Percentiles rank a stretch among this genome's conserved stretches.
Evolutionary conservation across 2,888 invertebrate genomes (phyloP).

Genomic region (Rhaphigaster nebulosa): DNA sequence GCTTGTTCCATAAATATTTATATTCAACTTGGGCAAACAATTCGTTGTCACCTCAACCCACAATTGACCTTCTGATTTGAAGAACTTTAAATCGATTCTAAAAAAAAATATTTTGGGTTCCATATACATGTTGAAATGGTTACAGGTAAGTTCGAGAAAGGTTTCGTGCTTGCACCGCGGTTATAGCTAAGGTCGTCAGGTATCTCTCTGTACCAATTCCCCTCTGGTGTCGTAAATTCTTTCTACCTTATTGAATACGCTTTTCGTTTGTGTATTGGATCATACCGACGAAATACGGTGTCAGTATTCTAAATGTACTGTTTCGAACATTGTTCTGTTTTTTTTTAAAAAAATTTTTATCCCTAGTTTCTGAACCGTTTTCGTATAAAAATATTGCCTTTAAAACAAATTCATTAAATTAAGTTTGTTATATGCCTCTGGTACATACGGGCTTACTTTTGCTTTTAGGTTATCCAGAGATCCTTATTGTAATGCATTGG

Average conservation of each 20-base stretch:
- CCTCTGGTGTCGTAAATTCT: background rate
- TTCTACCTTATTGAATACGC: background rate
- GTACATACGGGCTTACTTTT: too few species aligned
- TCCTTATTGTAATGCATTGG: too few species aligned
- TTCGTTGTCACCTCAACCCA: background rate
- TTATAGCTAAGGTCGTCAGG: background rate
- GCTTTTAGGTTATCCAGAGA: too few species aligned
- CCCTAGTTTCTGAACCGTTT: too few species aligned
- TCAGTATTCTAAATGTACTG: background rate
- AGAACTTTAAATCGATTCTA: background rate
- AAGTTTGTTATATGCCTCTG: too few species aligned
- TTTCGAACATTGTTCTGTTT: too few species aligned
- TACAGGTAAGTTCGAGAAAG: background rate
- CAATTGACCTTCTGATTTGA: background rate
- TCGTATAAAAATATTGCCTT: too few species aligned
- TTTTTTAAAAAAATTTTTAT: too few species aligned
- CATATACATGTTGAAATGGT: background rate
- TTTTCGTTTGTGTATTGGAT: background rate
- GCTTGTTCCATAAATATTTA: conserved; percentile 8
- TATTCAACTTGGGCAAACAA: background rate
- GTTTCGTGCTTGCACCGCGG: background rate
- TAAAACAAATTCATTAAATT: too few species aligned
- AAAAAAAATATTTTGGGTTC: background rate
- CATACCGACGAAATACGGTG: background rate
- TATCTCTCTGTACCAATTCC: background rate